Conservation (phyloP, 2,113 vertebrate species). For the Cephalopterus ornatus region DNA sequence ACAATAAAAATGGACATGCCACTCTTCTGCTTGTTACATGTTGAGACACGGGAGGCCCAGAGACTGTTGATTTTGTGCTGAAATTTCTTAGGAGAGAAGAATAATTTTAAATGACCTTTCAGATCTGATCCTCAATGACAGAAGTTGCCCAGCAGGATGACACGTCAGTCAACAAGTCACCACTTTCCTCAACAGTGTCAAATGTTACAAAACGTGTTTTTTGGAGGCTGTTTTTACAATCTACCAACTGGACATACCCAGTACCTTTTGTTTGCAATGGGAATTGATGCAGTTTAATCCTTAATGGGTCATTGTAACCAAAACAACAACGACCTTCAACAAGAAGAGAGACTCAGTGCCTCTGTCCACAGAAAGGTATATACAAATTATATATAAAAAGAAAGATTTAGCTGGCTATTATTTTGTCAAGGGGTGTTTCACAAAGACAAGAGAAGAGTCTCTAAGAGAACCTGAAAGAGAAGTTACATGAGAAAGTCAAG, state of each 20-base stretch:
- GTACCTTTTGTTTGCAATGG: background rate
- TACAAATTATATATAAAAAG: background rate
- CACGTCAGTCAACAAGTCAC: background rate
- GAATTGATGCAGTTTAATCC: background rate
- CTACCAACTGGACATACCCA: background rate
- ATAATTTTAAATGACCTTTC: background rate
- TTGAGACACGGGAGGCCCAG: background rate
- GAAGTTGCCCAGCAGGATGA: background rate
- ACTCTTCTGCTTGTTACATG: background rate
- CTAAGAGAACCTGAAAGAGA: background rate
- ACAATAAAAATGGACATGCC: background rate
- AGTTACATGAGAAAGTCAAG: background rate
- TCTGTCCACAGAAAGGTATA: background rate
- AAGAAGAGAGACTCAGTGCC: background rate
- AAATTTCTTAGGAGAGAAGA: background rate
- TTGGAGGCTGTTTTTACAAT: background rate
- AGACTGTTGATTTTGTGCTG: background rate
- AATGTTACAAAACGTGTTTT: background rate
- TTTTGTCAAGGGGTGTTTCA: background rate
- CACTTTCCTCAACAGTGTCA: accelerated
- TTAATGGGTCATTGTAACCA: accelerated
- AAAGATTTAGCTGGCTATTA: background rate
- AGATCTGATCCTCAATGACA: background rate
- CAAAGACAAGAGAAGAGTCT: background rate
- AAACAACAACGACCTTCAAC: background rate